These are phyloP conservation scores for Acronicta psi DNA, from an alignment of 2,888 invertebrate genomes.

Conservation along the genomic window DNA sequence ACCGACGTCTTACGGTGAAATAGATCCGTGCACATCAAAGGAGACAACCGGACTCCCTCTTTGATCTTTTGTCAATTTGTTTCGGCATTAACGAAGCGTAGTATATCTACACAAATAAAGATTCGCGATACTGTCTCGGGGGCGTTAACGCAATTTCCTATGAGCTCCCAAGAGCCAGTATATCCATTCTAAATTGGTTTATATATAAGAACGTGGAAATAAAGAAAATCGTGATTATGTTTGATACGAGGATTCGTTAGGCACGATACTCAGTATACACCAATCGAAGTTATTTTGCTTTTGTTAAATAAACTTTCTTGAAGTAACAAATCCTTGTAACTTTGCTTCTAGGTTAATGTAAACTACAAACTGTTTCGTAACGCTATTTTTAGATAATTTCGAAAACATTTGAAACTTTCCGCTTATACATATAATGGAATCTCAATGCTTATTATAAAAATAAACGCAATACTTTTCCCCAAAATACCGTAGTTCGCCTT, in stretches of 20 bases:
- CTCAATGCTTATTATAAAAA: slow-evolving; percentile 17
- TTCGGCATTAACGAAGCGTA: slow-evolving; percentile 49
- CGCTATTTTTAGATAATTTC: slow-evolving; percentile 2
- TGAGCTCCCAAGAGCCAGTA: slow-evolving; percentile 44
- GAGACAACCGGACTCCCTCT: slow-evolving; percentile 28
- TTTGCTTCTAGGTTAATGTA: slow-evolving; percentile 10
- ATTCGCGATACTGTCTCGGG: slow-evolving; percentile 40
- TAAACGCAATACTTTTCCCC: slow-evolving; percentile 20
- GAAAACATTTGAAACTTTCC: slow-evolving; percentile 11
- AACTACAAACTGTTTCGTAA: slow-evolving; percentile 1
- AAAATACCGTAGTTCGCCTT: slow-evolving; percentile 38
- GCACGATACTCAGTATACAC: slow-evolving; percentile 13
- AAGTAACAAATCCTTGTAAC: slow-evolving; percentile 11
- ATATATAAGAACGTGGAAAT: slow-evolving; percentile 50
- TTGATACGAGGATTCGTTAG: slow-evolving; percentile 33
- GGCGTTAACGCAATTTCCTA: slow-evolving; percentile 53
- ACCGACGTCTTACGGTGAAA: slow-evolving; percentile 20
- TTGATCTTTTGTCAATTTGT: slow-evolving; percentile 55
- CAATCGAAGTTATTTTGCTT: slow-evolving; percentile 23
- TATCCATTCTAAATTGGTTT: slow-evolving; percentile 52
- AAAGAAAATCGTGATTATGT: slow-evolving; percentile 49
- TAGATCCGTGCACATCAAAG: slow-evolving; percentile 35
- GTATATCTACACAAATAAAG: slow-evolving; percentile 44
- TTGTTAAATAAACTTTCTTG: slow-evolving; percentile 5
- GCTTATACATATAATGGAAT: slow-evolving; percentile 1